Percentiles rank a stretch among this genome's conserved stretches.
Evolutionary conservation across 2,797 vertebrate genomes (phyloP).

Genomic region (Syndactyla subalaris): DNA sequence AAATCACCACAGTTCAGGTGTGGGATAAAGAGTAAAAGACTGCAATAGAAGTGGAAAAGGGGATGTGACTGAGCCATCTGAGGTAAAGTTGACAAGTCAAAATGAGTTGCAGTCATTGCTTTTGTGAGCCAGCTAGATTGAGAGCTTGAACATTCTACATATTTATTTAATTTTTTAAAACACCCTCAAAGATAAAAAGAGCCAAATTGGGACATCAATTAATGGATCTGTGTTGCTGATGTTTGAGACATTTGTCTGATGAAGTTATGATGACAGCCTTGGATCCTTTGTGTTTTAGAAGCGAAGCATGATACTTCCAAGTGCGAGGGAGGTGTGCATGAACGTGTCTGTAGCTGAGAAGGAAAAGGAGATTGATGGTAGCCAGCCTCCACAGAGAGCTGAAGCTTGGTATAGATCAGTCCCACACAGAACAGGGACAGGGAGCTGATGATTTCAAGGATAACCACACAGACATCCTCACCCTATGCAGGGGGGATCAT

Average conservation of each 20-base stretch:
- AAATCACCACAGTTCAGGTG: not conserved
- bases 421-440: not conserved
- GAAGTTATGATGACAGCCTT: not conserved
- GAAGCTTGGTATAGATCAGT: not conserved
- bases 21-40: not conserved
- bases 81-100: not conserved
- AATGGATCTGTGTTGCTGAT: not conserved
- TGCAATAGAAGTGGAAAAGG: not conserved
- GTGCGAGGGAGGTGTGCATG: not conserved
- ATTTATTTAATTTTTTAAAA: not conserved
- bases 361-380: not conserved
- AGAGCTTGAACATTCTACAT: not conserved
- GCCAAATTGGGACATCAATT: not conserved
- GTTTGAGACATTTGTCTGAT: not conserved
- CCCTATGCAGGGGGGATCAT: accelerated
- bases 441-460: not conserved
- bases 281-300: not conserved
- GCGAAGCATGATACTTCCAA: not conserved
- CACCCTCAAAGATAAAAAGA: not conserved
- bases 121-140: slow-evolving; percentile 30
- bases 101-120: not conserved
- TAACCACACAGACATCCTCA: not conserved
- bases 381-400: not conserved
- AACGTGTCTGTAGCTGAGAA: not conserved
- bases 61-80: not conserved